A percentile compares a stretch with the other conserved stretches of the same genome.
Conservation (phyloP, 2,888 invertebrate genomes). For the Microctonus aethiopoides region DNA sequence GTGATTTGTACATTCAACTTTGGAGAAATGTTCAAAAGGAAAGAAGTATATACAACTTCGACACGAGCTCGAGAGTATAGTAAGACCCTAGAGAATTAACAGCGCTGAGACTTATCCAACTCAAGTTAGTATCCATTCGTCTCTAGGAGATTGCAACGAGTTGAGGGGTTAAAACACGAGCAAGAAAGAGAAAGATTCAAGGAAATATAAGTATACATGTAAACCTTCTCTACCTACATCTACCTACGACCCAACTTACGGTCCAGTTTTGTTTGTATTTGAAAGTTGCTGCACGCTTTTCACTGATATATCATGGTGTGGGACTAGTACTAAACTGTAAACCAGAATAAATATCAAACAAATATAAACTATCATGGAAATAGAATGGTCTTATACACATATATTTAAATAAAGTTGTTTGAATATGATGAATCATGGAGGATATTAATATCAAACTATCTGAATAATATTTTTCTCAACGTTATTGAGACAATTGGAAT, state of each 20-base stretch:
- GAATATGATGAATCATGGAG: not conserved
- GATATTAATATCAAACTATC: not conserved
- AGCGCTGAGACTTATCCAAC: conserved; percentile 38
- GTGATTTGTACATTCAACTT: conserved; percentile 33
- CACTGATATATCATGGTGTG: conserved; percentile 35
- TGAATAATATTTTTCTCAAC: not conserved
- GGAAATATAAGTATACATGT: conserved; percentile 12
- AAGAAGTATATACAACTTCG: conserved; percentile 23
- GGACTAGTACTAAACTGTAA: conserved; percentile 7
- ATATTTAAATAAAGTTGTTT: conserved; percentile 6
- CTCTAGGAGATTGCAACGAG: conserved; percentile 21
- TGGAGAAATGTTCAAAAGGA: not conserved
- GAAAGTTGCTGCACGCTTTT: conserved; percentile 43
- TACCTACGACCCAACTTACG: conserved; percentile 28
- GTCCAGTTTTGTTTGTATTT: conserved; percentile 34
- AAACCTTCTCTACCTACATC: conserved; percentile 12
- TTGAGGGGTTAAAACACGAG: not conserved
- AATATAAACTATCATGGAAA: not conserved
- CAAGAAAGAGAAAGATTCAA: conserved; percentile 12
- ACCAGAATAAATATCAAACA: not conserved
- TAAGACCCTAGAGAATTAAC: conserved; percentile 36
- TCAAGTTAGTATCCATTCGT: conserved; percentile 26
- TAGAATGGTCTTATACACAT: not conserved
- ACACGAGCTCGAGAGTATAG: conserved; percentile 11
- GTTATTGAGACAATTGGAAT: not conserved